Percentiles rank a stretch among this genome's conserved stretches.
These are phyloP conservation scores for Aramus guarauna DNA, from an alignment of 2,113 vertebrate species.

Conservation along the genomic window DNA sequence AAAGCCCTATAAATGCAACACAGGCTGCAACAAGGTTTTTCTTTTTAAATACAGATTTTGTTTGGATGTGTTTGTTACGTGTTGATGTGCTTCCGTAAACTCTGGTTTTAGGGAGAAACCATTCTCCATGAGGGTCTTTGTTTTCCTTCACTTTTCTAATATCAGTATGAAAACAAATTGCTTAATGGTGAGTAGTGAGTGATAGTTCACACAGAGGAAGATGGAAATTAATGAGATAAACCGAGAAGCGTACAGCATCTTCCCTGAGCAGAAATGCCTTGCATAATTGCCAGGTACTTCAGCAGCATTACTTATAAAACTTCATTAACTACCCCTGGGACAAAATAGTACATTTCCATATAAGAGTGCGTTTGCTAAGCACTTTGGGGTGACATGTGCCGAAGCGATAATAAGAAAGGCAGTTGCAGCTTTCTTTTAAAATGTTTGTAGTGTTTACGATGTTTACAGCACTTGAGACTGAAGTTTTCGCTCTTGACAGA, in stretches of 20 bases:
- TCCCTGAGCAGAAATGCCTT: not conserved
- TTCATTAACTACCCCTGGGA: not conserved
- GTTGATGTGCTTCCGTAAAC: not conserved
- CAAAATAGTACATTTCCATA: not conserved
- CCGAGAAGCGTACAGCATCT: not conserved
- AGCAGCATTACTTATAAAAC: not conserved
- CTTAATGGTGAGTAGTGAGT: not conserved
- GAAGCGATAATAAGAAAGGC: not conserved
- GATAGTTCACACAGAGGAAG: not conserved
- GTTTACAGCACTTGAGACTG: not conserved
- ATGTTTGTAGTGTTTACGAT: not conserved
- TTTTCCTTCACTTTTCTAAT: not conserved
- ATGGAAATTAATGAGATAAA: not conserved
- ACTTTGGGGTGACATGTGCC: not conserved
- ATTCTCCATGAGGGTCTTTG: not conserved
- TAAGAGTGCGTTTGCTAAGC: not conserved
- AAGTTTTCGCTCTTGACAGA: not conserved
- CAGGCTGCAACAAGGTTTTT: not conserved
- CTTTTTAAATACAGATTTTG: not conserved
- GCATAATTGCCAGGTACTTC: not conserved
- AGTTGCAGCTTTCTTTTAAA: not conserved
- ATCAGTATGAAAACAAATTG: not conserved
- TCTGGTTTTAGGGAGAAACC: not conserved
- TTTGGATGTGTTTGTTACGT: not conserved
- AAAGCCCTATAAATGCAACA: not conserved